phyloP scores from a whole-genome alignment of 2,888 invertebrate species.

The Prenolepis imparis region DNA sequence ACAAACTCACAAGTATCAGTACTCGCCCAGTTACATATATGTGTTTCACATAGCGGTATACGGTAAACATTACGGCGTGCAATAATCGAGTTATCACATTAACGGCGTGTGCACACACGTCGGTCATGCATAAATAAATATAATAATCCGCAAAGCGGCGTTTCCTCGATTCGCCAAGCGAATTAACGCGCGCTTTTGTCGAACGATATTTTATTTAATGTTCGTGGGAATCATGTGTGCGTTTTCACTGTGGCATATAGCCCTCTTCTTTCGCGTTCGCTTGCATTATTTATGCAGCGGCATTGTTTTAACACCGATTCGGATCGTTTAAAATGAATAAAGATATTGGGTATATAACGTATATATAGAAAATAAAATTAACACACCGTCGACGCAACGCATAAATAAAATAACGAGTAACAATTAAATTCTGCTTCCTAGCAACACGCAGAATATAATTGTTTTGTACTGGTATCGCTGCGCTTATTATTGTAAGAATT shows the following conservation, averaged over 20 bases:
- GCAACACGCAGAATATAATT: conserved; percentile 5
- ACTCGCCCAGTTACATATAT: background rate
- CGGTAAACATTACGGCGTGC: conserved; percentile 33
- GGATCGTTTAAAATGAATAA: conserved; percentile 31
- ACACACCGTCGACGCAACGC: background rate
- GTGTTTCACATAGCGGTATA: conserved; percentile 23
- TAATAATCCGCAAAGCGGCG: conserved; percentile 53
- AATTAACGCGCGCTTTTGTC: conserved; percentile 49
- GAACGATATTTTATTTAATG: conserved; percentile 50
- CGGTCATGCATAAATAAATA: conserved; percentile 50
- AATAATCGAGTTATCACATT: conserved; percentile 55
- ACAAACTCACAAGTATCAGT: conserved; percentile 12
- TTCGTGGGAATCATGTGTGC: conserved; percentile 9
- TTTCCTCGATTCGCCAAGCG: conserved; percentile 37
- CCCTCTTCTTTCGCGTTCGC: conserved; percentile 29
- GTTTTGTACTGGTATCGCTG: background rate
- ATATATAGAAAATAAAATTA: conserved; percentile 12
- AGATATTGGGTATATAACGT: background rate
- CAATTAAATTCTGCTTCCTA: background rate
- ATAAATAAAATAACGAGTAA: conserved; percentile 12
- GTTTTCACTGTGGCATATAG: background rate
- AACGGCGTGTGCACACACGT: conserved; percentile 15
- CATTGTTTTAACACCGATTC: conserved; percentile 32
- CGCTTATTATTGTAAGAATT: background rate
- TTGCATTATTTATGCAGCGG: conserved; percentile 27